Percentiles rank a stretch among this genome's conserved stretches.
Conservation (phyloP, 2,113 vertebrate genomes). For the Bos taurus region DNA sequence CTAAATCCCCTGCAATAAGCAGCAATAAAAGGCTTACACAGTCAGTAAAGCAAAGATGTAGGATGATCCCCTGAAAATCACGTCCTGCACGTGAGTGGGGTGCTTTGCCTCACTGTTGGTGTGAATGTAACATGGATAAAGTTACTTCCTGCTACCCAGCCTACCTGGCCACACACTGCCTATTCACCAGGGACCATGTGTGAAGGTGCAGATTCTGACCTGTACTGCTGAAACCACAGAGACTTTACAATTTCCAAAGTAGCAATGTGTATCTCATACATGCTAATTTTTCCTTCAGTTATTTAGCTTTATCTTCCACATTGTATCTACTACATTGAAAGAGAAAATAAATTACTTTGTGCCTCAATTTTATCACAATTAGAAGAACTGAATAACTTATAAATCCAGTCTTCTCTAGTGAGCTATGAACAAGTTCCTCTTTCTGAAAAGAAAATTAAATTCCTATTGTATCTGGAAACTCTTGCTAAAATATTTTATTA, state of each 20-base stretch:
- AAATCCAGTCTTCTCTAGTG: conserved; percentile 54
- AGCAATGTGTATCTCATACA: conserved; percentile 64
- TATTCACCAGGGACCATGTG: background rate
- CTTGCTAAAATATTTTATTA: conserved; percentile 65
- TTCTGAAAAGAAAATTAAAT: conserved; percentile 74
- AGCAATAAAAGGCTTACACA: background rate
- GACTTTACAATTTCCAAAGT: conserved; percentile 50
- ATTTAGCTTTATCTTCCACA: conserved; percentile 44
- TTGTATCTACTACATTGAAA: conserved; percentile 39
- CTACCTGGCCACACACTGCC: no score
- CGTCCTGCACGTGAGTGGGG: accelerated
- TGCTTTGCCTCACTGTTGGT: background rate
- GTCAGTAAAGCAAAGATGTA: background rate
- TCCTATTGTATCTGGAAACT: conserved; percentile 63
- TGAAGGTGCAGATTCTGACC: background rate
- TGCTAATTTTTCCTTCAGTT: conserved; percentile 64
- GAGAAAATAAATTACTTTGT: conserved; percentile 55
- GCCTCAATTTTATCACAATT: conserved; percentile 67
- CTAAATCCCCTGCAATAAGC: background rate
- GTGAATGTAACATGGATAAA: background rate
- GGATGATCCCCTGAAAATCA: background rate
- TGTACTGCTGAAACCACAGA: background rate
- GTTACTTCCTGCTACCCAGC: background rate
- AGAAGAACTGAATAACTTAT: conserved; percentile 70
- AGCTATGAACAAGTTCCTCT: conserved; percentile 66